These are phyloP conservation scores for Hydropsyche betteni DNA, from an alignment of 2,888 invertebrate genomes.

Conservation along the genomic window DNA sequence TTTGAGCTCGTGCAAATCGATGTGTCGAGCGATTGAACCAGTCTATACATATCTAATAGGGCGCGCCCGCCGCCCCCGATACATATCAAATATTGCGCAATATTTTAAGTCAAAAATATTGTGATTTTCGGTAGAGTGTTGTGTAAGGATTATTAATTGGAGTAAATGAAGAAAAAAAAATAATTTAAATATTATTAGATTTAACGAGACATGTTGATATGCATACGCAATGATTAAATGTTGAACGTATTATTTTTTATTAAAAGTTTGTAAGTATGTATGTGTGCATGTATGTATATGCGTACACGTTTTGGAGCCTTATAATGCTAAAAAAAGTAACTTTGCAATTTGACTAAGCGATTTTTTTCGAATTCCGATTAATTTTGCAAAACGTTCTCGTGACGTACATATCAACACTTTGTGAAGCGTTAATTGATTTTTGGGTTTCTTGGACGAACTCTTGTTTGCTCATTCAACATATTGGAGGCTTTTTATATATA, in stretches of 20 bases:
- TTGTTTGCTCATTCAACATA: too few relatives aligned
- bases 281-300: conserved; percentile 5
- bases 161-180: conserved; percentile 15
- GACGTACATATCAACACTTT: too few relatives aligned
- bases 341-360: too few relatives aligned
- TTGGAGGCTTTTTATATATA: too few relatives aligned
- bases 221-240: conserved; percentile 25
- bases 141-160: background rate
- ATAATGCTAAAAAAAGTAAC: conserved; percentile 21
- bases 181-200: conserved; percentile 22
- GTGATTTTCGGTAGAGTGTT: conserved; percentile 45
- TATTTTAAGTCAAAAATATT: conserved; percentile 51
- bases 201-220: conserved; percentile 24
- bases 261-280: background rate
- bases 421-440: too few relatives aligned
- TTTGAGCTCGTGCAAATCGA: conserved; percentile 16
- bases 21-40: conserved; percentile 42
- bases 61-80: conserved; percentile 44
- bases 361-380: too few relatives aligned
- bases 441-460: too few relatives aligned
- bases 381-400: too few relatives aligned
- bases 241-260: conserved; percentile 30
- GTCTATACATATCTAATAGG: conserved; percentile 49
- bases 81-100: conserved; percentile 48
- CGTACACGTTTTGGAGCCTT: conserved; percentile 33